Evolutionary conservation across 2,888 invertebrate genomes (phyloP), one percentile per base, ranked within the genome.

Genomic region (Cheilosia urbana): DNA sequence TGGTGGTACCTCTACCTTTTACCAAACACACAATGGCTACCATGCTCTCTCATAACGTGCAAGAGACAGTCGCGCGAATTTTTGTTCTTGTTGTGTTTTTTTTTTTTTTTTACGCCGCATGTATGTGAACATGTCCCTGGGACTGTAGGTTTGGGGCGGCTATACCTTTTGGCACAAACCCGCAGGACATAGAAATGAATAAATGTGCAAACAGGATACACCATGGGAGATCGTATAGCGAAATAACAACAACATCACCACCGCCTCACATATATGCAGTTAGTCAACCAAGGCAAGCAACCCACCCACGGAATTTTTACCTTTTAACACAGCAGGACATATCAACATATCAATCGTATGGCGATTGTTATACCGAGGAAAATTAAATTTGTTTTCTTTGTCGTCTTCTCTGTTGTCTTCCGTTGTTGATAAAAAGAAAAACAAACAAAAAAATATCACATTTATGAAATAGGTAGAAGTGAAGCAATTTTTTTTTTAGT

Each of bases 131-230:
- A 79, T 79, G 55, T 72, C 71, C 53, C 77, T 72, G 15, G 30
- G 68, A 69, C 47, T 51, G 49, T 57, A 47, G 17, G 62, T 72
- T 66, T 66, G 68, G 77, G 82, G 77, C 73, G 4, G 51, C 51
- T 68, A 68, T 81, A 82, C 72, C 81, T 87, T 81, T 77, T 81
- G 82, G 85, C 85, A 53, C 77, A 87, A 82, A 82, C 77, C 87
- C 78, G 78, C 82, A 87, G 87, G 87, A 87, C 82, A 87, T 82
- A 69, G 47, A 82, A 87, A 87, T 87, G 78, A 87, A 87, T 87
- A 78, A 87, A 87, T 78, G 87, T 87, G 87, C 82, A 87, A 87
- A 87, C 87, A 87, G 87, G 82, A 87, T 87, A 82, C 87, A 53
- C 87, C 82, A 87, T 82, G 87, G 87, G 87, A 82, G 87, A 82